Base-by-base conservation (phyloP, 2,888 invertebrate genomes). In the Sinopyrophorus schimmeli region DNA sequence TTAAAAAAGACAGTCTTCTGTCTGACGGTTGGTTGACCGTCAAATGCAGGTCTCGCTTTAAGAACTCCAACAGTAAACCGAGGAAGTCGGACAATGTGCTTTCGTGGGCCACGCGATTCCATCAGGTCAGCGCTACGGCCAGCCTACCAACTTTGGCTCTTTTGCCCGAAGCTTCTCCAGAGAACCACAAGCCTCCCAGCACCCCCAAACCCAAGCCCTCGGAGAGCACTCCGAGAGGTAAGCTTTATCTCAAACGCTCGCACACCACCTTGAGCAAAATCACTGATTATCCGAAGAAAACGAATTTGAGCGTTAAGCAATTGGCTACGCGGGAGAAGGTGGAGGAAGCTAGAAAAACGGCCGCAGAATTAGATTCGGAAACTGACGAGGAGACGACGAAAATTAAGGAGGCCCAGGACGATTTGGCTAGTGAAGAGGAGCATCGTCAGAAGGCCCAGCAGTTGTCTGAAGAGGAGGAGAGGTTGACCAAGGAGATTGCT, bases 21-120 rank as follows among this genome's bases (percentile, higher is more conserved):
- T 47, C 67, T 24, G 89, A 89, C 58, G 95, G 94, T 1, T 95
- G 94, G 95, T 80, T 92, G 54, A 94, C 90, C 0, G 95, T 95
- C 0, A 86, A 90, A 62, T 85, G 87, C 31, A 80, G 86, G 23
- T 79, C 77, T 1, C 77, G 89, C 15, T 71, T 80, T 27, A 80
- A 70, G 55, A 74, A 77, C 58, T 50, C 49, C 21, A 74, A 76
- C 7, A 77, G 77, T 61, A 79, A 80, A 7, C 38, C 57, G 4
- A 50, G 66, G 47, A 75, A 74, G 59, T 71, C 78, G 0, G 77
- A 77, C 54, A 75, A 77, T 59, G 64, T 65, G 2, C 46, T 71
- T 11, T 66, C 69, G 55, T 86, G 86, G 86, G 77, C 84, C 0
- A 86, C 85, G 53, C 79, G 91, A 50, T 92, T 88, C 64, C 81